These are phyloP conservation scores for Diplosoma virens DNA, from an alignment of 23 tunicate genomes.

Conservation along the genomic window DNA sequence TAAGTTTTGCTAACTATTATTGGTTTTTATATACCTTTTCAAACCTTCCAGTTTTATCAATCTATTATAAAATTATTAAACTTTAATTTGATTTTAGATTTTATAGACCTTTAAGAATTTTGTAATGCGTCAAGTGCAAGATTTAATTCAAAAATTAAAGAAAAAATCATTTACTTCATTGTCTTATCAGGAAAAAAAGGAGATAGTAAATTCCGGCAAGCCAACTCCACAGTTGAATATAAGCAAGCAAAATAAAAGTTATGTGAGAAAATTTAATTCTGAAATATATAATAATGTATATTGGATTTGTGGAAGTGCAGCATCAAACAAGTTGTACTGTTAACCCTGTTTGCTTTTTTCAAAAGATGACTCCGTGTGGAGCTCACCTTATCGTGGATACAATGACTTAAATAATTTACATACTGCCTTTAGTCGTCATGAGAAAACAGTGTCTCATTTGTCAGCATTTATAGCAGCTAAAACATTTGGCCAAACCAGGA, in stretches of 20 bases:
- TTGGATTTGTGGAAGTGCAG: conserved; percentile 18
- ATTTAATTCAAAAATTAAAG: background rate
- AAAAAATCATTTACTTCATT: background rate
- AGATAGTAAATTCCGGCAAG: background rate
- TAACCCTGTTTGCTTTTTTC: conserved; percentile 16
- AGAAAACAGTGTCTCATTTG: conserved; percentile 7
- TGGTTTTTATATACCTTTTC: too few species aligned
- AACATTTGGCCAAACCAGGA: conserved; percentile 8
- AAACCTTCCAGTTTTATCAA: too few species aligned
- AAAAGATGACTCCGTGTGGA: background rate
- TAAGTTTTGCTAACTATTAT: too few species aligned
- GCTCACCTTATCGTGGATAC: conserved; percentile 10
- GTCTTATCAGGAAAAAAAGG: conserved; percentile 5
- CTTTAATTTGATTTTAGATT: too few species aligned
- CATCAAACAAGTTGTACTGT: conserved; percentile 13
- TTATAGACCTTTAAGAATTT: background rate
- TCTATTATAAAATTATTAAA: too few species aligned
- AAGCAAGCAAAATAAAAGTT: background rate
- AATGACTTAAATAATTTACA: conserved; percentile 8
- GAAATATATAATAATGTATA: background rate
- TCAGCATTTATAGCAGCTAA: background rate
- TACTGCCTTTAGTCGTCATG: conserved; percentile 2
- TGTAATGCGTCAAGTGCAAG: background rate
- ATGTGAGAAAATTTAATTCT: background rate
- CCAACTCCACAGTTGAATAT: conserved; percentile 2